Percentiles rank a stretch among this genome's conserved stretches.
These are phyloP conservation scores for Sapayoa aenigma DNA, from an alignment of 2,113 vertebrate species.

Conservation along the genomic window DNA sequence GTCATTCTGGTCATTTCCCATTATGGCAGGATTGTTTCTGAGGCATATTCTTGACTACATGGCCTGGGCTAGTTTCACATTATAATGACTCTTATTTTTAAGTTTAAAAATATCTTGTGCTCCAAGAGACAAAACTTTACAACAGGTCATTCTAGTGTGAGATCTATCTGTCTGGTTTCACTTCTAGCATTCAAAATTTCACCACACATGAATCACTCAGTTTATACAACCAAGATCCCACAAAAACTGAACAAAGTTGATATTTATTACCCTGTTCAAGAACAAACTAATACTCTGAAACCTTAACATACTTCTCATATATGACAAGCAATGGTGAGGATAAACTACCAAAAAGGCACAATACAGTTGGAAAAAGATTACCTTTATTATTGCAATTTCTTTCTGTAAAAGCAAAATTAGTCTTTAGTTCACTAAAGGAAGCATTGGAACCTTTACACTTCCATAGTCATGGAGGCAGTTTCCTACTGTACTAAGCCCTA, in stretches of 20 bases:
- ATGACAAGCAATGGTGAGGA: not conserved
- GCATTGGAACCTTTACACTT: not conserved
- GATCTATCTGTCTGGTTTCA: not conserved
- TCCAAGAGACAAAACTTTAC: not conserved
- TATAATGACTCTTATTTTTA: not conserved
- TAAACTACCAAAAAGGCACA: not conserved
- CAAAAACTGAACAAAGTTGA: not conserved
- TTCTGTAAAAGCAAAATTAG: not conserved
- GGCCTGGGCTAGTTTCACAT: not conserved
- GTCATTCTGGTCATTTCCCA: not conserved
- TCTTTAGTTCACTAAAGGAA: not conserved
- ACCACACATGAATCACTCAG: not conserved
- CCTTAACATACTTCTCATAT: not conserved
- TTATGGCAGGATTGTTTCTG: not conserved
- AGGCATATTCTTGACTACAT: not conserved
- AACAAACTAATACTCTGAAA: not conserved
- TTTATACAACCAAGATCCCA: not conserved
- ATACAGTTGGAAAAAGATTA: not conserved
- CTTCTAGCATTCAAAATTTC: not conserved
- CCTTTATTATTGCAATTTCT: not conserved
- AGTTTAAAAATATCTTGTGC: not conserved
- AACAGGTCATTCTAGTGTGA: not conserved
- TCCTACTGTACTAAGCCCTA: not conserved
- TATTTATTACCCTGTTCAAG: not conserved
- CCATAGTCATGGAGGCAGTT: not conserved